Percentiles rank a stretch among this genome's conserved stretches.
phyloP scores from a whole-genome alignment of 1,140 invertebrate genomes.

The Metopolophium dirhodum region DNA sequence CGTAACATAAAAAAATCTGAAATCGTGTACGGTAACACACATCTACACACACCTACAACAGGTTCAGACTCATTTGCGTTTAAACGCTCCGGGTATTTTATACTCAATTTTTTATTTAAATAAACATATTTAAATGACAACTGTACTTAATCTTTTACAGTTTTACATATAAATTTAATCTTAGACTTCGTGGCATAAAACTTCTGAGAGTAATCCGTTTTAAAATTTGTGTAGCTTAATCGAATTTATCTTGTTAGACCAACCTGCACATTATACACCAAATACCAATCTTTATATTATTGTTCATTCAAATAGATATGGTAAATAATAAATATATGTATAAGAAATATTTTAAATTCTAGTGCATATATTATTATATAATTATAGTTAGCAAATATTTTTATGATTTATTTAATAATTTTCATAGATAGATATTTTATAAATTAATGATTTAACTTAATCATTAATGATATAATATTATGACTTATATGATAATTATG shows the following conservation, averaged over 20 bases:
- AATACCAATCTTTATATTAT: not conserved
- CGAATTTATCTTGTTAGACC: not conserved
- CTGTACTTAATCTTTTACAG: not conserved
- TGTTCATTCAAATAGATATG: not conserved
- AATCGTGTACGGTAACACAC: slow-evolving; percentile 9
- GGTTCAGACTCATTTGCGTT: slow-evolving; percentile 32
- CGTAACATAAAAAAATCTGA: slow-evolving; percentile 33
- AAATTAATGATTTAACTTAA: not conserved
- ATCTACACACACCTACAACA: slow-evolving; percentile 8
- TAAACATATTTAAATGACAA: not conserved
- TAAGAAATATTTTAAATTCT: too few relatives aligned
- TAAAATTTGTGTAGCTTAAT: not conserved
- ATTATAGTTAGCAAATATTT: not conserved
- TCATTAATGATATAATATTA: not conserved
- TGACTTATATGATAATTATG: not conserved
- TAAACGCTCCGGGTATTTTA: not conserved
- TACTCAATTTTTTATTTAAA: slow-evolving; percentile 27
- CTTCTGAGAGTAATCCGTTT: not conserved
- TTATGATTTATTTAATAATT: not conserved
- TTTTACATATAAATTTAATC: slow-evolving; percentile 8
- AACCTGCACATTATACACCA: not conserved
- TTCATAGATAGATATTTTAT: not conserved
- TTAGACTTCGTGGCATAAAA: not conserved
- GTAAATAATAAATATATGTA: not conserved
- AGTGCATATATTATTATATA: too few relatives aligned